These are phyloP conservation scores for Hedya salicella DNA, from an alignment of 2,888 invertebrate species.

Conservation along the genomic window DNA sequence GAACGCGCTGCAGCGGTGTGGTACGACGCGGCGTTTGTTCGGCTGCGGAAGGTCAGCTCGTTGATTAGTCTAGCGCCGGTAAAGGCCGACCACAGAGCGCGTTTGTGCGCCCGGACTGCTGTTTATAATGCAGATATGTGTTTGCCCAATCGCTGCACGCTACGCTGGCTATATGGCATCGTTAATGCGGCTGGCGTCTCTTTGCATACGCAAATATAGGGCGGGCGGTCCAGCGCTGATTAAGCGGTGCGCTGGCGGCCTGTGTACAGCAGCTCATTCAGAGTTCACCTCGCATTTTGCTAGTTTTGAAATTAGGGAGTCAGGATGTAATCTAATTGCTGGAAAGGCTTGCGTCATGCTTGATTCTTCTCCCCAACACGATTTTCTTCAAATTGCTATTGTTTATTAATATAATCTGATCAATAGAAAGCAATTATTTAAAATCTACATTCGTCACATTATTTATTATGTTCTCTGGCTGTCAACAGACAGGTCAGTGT, in stretches of 20 bases:
- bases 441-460: no score
- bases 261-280: slow-evolving; percentile 41
- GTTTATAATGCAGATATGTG: slow-evolving; percentile 86
- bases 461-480: no score
- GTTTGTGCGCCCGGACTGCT: slow-evolving; percentile 82
- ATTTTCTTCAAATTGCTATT: neutral
- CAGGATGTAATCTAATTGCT: neutral
- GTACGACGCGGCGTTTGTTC: slow-evolving; percentile 71
- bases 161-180: slow-evolving; percentile 85
- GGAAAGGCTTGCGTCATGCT: neutral
- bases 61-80: slow-evolving; percentile 83
- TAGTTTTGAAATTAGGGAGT: slow-evolving; percentile 30
- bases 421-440: no score
- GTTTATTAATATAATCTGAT: neutral
- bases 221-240: slow-evolving; percentile 81
- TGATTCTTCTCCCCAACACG: neutral
- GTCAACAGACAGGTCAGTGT: no score
- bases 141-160: slow-evolving; percentile 85
- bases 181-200: slow-evolving; percentile 83
- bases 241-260: slow-evolving; percentile 79
- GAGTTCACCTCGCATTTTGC: slow-evolving; percentile 17
- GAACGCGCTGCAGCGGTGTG: slow-evolving; percentile 54
- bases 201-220: slow-evolving; percentile 86
- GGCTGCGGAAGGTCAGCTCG: slow-evolving; percentile 80
- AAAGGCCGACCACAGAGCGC: slow-evolving; percentile 83